A percentile compares a stretch with the other conserved stretches of the same genome.
phyloP scores from a whole-genome alignment of 92 coral and sea anemone species.

The Diadumene lineata region DNA sequence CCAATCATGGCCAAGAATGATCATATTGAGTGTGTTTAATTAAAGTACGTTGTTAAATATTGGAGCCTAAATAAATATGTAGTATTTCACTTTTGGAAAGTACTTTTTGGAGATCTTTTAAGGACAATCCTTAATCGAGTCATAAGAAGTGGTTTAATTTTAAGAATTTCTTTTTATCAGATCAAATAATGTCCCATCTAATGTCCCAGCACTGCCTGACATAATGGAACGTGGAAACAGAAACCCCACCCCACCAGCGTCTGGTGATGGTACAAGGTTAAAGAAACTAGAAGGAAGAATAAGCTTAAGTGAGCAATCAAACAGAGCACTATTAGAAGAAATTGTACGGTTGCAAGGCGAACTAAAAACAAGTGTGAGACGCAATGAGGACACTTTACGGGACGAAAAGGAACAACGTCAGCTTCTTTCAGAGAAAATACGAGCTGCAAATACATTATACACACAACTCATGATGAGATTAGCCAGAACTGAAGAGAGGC shows the following conservation, averaged over 20 bases:
- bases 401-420: constrained; percentile 89
- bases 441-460: constrained; percentile 86
- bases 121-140: too few relatives aligned
- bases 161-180: not conserved
- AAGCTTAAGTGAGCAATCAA: constrained; percentile 92
- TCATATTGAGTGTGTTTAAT: too few relatives aligned
- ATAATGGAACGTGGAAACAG: constrained; percentile 43
- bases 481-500: constrained; percentile 89
- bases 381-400: constrained; percentile 80
- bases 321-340: constrained; percentile 91
- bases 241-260: constrained; percentile 47
- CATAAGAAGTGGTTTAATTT: not conserved
- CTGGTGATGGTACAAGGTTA: constrained; percentile 48
- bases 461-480: constrained; percentile 90
- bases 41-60: too few relatives aligned
- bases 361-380: constrained; percentile 80
- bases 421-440: constrained; percentile 81
- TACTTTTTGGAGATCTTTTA: too few relatives aligned
- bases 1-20: too few relatives aligned
- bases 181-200: constrained; percentile 33
- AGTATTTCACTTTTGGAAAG: too few relatives aligned
- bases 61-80: too few relatives aligned
- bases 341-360: constrained; percentile 91
- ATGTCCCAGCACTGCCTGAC: constrained; percentile 71
- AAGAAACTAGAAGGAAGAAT: constrained; percentile 83